Evolutionary conservation across 2,888 invertebrate genomes (phyloP).

Genomic region (Anthophora plumipes): DNA sequence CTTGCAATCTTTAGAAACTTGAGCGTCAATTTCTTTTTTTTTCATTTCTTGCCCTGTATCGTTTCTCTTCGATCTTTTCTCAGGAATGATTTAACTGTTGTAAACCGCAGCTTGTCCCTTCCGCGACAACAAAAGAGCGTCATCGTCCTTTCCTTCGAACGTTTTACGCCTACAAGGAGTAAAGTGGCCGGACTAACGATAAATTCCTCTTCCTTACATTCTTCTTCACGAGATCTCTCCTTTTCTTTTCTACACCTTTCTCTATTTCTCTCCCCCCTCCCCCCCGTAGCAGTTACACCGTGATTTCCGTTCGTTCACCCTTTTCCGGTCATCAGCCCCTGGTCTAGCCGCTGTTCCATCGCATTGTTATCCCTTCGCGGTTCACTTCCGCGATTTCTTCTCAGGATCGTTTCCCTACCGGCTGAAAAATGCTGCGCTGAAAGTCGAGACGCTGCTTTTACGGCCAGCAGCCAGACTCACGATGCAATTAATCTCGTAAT

Average conservation of each 20-base stretch:
- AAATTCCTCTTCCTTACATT: slow-evolving; percentile 53
- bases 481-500: slow-evolving; percentile 17
- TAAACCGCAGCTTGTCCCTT: not conserved
- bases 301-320: slow-evolving; percentile 80
- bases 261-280: slow-evolving; percentile 36
- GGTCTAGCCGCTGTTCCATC: slow-evolving; percentile 45
- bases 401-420: slow-evolving; percentile 53
- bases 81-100: not conserved
- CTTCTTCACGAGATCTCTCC: not conserved
- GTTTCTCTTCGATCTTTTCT: not conserved
- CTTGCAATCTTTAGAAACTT: too few relatives aligned
- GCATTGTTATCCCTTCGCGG: slow-evolving; percentile 68
- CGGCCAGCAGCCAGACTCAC: not conserved
- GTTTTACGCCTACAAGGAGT: slow-evolving; percentile 39
- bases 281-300: slow-evolving; percentile 63
- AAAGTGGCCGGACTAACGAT: slow-evolving; percentile 49
- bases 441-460: slow-evolving; percentile 11
- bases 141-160: slow-evolving; percentile 24
- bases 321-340: slow-evolving; percentile 79
- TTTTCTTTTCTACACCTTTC: not conserved
- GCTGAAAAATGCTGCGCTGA: slow-evolving; percentile 21
- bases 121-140: slow-evolving; percentile 2
- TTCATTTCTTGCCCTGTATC: too few relatives aligned
- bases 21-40: not conserved
- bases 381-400: slow-evolving; percentile 66